Percentiles rank a stretch among this genome's conserved stretches.
Conservation (phyloP, 2,888 invertebrate species). For the Panorpa germanica region DNA sequence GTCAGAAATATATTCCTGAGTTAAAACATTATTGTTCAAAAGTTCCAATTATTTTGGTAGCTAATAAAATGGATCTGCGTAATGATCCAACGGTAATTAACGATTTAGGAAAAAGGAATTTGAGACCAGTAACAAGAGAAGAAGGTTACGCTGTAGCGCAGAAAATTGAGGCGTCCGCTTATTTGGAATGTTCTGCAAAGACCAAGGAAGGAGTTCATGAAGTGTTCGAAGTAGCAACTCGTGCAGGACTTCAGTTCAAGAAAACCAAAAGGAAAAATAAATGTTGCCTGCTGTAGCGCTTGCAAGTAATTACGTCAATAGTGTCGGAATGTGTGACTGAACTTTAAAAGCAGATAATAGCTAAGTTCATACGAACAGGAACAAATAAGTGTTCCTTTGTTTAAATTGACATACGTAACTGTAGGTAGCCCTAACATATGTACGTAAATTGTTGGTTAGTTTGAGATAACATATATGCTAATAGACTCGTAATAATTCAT, state of each 20-base stretch:
- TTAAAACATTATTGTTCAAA: constrained; percentile 98
- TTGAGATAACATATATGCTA: no score
- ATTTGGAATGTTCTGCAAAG: constrained; percentile 98
- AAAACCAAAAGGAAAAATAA: constrained; percentile 88
- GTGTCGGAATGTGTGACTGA: no score
- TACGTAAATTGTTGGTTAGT: no score
- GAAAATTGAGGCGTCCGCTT: constrained; percentile 95
- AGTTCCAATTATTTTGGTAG: constrained; percentile 96
- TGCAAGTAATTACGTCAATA: no score
- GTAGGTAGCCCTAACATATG: no score
- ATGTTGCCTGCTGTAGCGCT: constrained; percentile 74
- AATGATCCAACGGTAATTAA: constrained; percentile 86
- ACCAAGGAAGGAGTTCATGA: constrained; percentile 98
- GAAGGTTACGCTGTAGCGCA: constrained; percentile 97
- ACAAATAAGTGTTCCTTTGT: no score
- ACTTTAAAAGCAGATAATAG: no score
- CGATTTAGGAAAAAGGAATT: constrained; percentile 95
- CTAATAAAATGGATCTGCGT: constrained; percentile 94
- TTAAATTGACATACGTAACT: no score
- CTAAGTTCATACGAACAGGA: no score
- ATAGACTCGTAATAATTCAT: no score
- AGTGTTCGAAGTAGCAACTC: constrained; percentile 97
- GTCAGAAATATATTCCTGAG: constrained; percentile 99
- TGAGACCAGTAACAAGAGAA: constrained; percentile 93
- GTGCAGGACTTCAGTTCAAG: constrained; percentile 92